Evolutionary conservation across 2,888 invertebrate species (phyloP), one percentile per base, ranked within the genome.

Genomic region (Drosophila rellima): DNA sequence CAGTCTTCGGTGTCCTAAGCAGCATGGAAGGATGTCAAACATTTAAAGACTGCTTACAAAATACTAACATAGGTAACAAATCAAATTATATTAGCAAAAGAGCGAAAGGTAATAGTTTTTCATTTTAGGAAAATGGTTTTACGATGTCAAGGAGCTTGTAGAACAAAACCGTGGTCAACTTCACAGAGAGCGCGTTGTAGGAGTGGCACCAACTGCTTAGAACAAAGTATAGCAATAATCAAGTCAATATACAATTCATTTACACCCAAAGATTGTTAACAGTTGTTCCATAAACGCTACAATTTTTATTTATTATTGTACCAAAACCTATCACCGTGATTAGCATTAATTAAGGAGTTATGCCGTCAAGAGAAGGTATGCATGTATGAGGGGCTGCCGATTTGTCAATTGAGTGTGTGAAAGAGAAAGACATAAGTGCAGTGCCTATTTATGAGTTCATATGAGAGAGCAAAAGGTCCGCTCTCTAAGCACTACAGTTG

Each of bases 1-100:
- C 98, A 0, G 96, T 98, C 1, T 99, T 95, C 90, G 99, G 99
- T 1, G 95, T 98, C 3, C 93, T 99, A 4, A 96, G 95, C 91
- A 98, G 98, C 90, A 98, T 99, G 90, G 98, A 99, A 93, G 98
- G 98, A 0, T 98, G 98, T 89, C 92, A 94, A 40, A 97, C 99
- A 0, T 99, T 99, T 91, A 93, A 95, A 81, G 99, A 99, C 91
- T 93, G 96, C 47, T 91, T 96, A 35, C 82, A 93, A 2, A 94
- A 97, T 82, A 97, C 98, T 0, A 94, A 95, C 52, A 95, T 98
- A 54, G 94, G 94, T 37, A 92, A 90, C 20, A 40, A 11, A 0
- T 4, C 39, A 2, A 3, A 13, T 35, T 2, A 6, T 1, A 5
- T 11, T 13, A 11, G 13, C 2, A 5, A 18, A 15, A 18, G n/a